Base-by-base conservation (phyloP, 2,113 vertebrate genomes). In the Zeus faber region DNA sequence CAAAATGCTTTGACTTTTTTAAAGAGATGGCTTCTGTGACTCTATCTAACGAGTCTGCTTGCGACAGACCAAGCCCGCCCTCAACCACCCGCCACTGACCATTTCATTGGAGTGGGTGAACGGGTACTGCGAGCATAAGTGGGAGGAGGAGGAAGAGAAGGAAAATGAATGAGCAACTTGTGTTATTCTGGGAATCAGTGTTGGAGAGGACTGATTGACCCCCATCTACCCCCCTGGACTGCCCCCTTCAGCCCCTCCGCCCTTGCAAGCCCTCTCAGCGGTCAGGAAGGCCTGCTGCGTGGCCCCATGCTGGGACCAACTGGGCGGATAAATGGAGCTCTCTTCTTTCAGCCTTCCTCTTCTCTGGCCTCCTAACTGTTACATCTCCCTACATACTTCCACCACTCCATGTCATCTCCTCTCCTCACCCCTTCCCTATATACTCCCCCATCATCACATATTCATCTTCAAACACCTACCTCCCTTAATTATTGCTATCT, bases 81-180 rank as follows among this genome's bases (percentile, higher is more conserved):
- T 60, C 54, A 64, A 57, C 54, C 65, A 72, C 56, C 63, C 62
- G 47, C 71, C 65, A 67, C 27, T 62, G 55, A 67, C 74, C 31
- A 59, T 73, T 70, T 75, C 67, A 67, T 63, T 41, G 14, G 49
- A n/a, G 54, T 59, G 21, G 41, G 29, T 48, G 26, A 59, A 49
- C 44, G 46, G 58, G 31, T 39, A 35, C n/a, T 14, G 9, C n/a
- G 26, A 52, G 43, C 50, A 29, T 29, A 9, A 29, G 57, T 73
- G 20, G 40, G 41, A 35, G 29, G 40, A 50, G 29, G 26, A 39
- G 37, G 54, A 61, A 10, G 70, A 29, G 9, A 9, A 29, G 27
- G 26, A 45, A 59, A 41, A 71, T 67, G 39, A 72, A 70, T 61
- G 59, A 50, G 23, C 11, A 52, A 25, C 68, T 67, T 47, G 43